A percentile compares a stretch with the other conserved stretches of the same genome.
Evolutionary conservation across 2,888 invertebrate species (phyloP).

Genomic region (Eutolmus rufibarbis): DNA sequence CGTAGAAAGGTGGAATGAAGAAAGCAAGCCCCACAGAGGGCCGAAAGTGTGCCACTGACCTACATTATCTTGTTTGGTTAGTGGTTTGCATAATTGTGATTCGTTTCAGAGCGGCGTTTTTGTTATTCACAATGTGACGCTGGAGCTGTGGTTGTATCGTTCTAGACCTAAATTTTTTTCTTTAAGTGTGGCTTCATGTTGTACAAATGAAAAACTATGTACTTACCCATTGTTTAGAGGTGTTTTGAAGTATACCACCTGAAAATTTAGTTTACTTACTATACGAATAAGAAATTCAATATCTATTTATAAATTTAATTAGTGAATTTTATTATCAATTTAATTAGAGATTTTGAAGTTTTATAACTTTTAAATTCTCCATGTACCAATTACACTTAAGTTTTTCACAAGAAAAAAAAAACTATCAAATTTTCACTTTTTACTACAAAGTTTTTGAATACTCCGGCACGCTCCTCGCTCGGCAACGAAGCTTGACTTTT

Average conservation of each 20-base stretch:
- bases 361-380: too few relatives aligned
- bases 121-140: background rate
- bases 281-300: background rate
- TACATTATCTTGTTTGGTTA: conserved; percentile 26
- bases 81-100: conserved; percentile 41
- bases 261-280: background rate
- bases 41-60: conserved; percentile 42
- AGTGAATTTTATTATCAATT: background rate
- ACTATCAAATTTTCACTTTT: too few relatives aligned
- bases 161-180: conserved; percentile 1
- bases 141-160: background rate
- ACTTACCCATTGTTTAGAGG: background rate
- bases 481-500: too few relatives aligned
- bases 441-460: too few relatives aligned
- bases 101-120: conserved; percentile 22
- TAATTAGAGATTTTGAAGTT: too few relatives aligned
- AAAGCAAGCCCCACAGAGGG: conserved; percentile 31
- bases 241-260: background rate
- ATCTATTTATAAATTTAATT: background rate
- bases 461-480: too few relatives aligned
- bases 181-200: background rate
- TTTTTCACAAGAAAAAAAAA: too few relatives aligned
- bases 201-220: background rate
- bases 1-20: conserved; percentile 35
- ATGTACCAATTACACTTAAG: too few relatives aligned